Evolutionary conservation across 1,140 invertebrate genomes (phyloP).

Genomic region (Drosophila ohnishii): DNA sequence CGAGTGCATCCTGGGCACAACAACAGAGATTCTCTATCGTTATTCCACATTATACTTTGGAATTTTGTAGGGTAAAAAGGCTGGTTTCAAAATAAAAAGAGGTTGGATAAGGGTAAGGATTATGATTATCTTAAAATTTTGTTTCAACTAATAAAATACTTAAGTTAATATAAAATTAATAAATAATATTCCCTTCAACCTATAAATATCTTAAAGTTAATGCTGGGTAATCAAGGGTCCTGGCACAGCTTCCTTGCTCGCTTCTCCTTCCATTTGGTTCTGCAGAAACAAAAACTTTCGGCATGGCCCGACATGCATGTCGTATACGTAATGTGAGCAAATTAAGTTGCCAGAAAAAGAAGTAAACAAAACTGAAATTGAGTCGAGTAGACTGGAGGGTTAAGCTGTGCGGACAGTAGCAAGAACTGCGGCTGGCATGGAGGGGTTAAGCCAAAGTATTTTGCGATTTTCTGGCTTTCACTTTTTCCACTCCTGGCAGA

Average conservation of each 20-base stretch:
- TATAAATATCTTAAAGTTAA: not conserved
- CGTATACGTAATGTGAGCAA: conserved; percentile 64
- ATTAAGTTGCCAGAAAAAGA: conserved; percentile 48
- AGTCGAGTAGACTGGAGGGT: conserved; percentile 31
- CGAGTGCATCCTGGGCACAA: conserved; percentile 33
- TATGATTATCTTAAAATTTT: too few relatives aligned
- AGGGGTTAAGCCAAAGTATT: conserved; percentile 45
- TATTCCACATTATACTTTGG: conserved; percentile 1
- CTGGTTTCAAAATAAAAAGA: too few relatives aligned
- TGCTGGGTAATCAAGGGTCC: not conserved
- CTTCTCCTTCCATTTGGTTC: not conserved
- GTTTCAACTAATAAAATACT: not conserved
- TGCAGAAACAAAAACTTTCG: conserved; percentile 16
- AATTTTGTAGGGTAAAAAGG: not conserved
- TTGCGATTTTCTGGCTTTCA: conserved; percentile 34
- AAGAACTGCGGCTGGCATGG: conserved; percentile 6
- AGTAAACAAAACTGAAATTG: conserved; percentile 37
- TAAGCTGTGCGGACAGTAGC: conserved; percentile 18
- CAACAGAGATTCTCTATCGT: conserved; percentile 4
- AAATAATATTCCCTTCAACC: not conserved
- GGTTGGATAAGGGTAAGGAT: too few relatives aligned
- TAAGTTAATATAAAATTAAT: not conserved
- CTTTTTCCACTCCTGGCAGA: conserved; percentile 1
- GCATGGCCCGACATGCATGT: conserved; percentile 41
- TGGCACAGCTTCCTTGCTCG: not conserved